These are phyloP conservation scores for Thaumatotibia leucotreta DNA, from an alignment of 1,140 invertebrate species.

Conservation along the genomic window DNA sequence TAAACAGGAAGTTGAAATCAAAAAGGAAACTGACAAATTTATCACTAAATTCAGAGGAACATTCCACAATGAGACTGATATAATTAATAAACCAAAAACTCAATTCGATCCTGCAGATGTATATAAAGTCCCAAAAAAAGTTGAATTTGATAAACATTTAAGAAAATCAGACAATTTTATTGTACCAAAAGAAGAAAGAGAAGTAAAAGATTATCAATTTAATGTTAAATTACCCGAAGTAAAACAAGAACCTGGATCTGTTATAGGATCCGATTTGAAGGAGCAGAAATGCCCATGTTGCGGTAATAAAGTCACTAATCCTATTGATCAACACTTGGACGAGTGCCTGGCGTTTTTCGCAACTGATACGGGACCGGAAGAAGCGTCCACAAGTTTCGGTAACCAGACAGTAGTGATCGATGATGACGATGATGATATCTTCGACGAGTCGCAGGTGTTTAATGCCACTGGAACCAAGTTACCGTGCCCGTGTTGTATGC, in stretches of 20 bases:
- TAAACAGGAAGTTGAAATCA: background rate
- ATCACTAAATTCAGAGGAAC: background rate
- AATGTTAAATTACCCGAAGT: constrained; percentile 17
- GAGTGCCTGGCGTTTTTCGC: constrained; percentile 75
- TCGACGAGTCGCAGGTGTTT: constrained; percentile 49
- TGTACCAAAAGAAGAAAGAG: constrained; percentile 23
- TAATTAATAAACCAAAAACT: background rate
- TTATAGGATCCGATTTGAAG: constrained; percentile 21
- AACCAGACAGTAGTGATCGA: constrained; percentile 47
- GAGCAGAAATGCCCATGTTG: constrained; percentile 79
- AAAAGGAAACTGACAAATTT: background rate
- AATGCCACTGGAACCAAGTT: constrained; percentile 67
- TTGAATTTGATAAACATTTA: constrained; percentile 10
- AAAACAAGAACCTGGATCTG: constrained; percentile 29
- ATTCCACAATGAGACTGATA: background rate
- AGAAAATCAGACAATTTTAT: constrained; percentile 15
- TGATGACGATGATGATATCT: constrained; percentile 47
- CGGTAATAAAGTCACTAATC: constrained; percentile 67
- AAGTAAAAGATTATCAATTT: constrained; percentile 13
- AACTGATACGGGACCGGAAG: constrained; percentile 39
- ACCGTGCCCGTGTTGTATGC: constrained; percentile 65
- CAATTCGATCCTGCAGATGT: background rate
- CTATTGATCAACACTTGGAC: constrained; percentile 80
- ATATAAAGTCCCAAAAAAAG: background rate
- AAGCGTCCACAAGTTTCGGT: constrained; percentile 37